A percentile compares a stretch with the other conserved stretches of the same genome.
These are phyloP conservation scores for Globicephala melas DNA, from an alignment of 2,113 vertebrate genomes.

Conservation along the genomic window DNA sequence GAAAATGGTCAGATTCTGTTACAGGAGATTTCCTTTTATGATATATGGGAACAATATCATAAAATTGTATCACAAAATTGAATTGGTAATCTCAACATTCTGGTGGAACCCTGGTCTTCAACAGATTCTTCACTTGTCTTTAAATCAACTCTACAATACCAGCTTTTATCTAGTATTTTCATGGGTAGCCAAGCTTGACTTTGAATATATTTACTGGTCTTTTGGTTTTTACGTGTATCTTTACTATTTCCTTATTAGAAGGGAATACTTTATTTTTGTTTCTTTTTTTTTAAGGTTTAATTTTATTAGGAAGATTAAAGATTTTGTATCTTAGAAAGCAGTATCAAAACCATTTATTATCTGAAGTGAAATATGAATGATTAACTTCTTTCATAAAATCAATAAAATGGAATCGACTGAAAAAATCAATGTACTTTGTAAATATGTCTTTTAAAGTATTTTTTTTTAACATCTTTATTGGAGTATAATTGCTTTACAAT, in stretches of 20 bases:
- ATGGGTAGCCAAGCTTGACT: background rate
- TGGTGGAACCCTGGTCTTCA: background rate
- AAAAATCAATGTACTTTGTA: constrained; percentile 32
- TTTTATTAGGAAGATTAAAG: constrained; percentile 30
- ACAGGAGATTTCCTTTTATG: background rate
- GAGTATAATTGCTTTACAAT: no score
- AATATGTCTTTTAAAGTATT: constrained; percentile 19
- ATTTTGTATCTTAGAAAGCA: constrained; percentile 17
- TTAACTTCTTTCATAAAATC: constrained; percentile 48
- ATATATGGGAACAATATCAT: background rate
- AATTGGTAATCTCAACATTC: background rate
- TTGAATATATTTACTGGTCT: background rate
- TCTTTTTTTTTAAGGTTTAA: background rate
- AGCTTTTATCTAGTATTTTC: background rate
- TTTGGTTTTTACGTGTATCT: background rate
- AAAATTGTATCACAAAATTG: background rate
- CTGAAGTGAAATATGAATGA: constrained; percentile 1
- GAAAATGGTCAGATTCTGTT: background rate
- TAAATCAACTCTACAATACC: background rate
- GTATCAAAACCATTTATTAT: background rate
- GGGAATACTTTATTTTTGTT: background rate
- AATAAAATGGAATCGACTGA: constrained; percentile 33
- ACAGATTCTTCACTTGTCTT: background rate
- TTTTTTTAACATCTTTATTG: no score
- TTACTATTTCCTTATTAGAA: background rate